Conservation (phyloP, 37 sponge, comb jelly and placozoan genomes). For the Cliona cf. orientalis region DNA sequence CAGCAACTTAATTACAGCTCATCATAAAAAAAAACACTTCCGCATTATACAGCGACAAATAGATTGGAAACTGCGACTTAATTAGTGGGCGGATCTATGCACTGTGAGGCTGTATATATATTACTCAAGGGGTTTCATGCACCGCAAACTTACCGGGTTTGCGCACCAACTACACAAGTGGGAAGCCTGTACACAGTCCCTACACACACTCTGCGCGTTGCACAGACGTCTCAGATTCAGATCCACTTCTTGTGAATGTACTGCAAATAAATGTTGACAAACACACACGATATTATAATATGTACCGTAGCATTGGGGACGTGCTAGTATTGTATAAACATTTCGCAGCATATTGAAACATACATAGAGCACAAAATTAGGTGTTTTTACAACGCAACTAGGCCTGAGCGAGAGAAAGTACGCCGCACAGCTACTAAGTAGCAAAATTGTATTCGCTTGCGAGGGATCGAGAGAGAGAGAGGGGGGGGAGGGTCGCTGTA, state of each 20-base stretch:
- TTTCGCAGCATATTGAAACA: too few relatives aligned
- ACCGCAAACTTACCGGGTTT: conserved; percentile 36
- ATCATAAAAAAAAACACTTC: not conserved
- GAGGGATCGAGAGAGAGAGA: too few relatives aligned
- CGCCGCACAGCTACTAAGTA: not conserved
- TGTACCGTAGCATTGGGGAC: too few relatives aligned
- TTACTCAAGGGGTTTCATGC: too few relatives aligned
- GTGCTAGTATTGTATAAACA: too few relatives aligned
- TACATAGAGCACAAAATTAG: not conserved
- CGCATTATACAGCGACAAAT: not conserved
- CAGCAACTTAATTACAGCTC: not conserved
- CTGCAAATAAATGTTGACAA: not conserved
- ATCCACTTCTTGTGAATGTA: not conserved
- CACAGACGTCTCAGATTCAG: conserved; percentile 3
- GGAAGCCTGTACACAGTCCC: conserved; percentile 42
- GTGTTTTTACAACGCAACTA: not conserved
- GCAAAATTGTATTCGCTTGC: too few relatives aligned
- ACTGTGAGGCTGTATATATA: not conserved
- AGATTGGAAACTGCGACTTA: not conserved
- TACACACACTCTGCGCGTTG: conserved; percentile 33
- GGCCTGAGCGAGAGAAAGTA: not conserved
- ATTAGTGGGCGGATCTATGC: not conserved
- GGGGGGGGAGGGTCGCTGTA: too few relatives aligned
- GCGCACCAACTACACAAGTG: conserved; percentile 60
- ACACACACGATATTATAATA: not conserved